Conservation (phyloP, 1,140 invertebrate species). For the Drosophila repleta region DNA sequence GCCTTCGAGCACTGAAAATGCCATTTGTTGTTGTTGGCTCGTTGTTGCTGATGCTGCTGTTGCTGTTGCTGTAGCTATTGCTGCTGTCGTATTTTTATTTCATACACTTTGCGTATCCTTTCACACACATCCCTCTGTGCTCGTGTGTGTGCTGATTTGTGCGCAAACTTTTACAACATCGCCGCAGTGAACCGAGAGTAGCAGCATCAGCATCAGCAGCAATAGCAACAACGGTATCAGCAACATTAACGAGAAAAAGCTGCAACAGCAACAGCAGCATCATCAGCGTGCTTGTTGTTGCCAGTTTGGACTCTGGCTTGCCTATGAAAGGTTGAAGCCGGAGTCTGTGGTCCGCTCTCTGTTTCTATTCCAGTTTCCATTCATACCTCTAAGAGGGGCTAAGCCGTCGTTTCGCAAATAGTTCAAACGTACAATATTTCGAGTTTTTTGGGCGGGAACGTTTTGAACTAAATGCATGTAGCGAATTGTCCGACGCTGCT, state of each 20-base stretch:
- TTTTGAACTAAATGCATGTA: slow-evolving; percentile 19
- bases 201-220: slow-evolving; percentile 42
- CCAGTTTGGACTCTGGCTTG: slow-evolving; percentile 76
- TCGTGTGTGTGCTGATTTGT: slow-evolving; percentile 66
- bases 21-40: slow-evolving; percentile 56
- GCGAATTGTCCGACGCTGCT: slow-evolving; percentile 8
- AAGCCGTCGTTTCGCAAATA: slow-evolving; percentile 33
- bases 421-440: slow-evolving; percentile 36
- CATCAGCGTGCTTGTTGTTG: slow-evolving; percentile 59
- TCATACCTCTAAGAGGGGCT: slow-evolving; percentile 18
- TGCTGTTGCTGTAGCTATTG: slow-evolving; percentile 35
- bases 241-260: slow-evolving; percentile 62
- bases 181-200: slow-evolving; percentile 56
- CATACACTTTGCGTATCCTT: slow-evolving; percentile 73
- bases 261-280: slow-evolving; percentile 26
- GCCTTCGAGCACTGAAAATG: slow-evolving; percentile 70
- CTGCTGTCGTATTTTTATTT: slow-evolving; percentile 62
- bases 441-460: slow-evolving; percentile 29
- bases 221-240: slow-evolving; percentile 63
- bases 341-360: slow-evolving; percentile 64
- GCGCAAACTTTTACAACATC: slow-evolving; percentile 79
- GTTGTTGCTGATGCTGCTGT: slow-evolving; percentile 36
- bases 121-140: not conserved
- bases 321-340: slow-evolving; percentile 79
- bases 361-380: slow-evolving; percentile 37